phyloP scores from a whole-genome alignment of 2,888 invertebrate genomes.

The Scaptomyza cyrtandrae region DNA sequence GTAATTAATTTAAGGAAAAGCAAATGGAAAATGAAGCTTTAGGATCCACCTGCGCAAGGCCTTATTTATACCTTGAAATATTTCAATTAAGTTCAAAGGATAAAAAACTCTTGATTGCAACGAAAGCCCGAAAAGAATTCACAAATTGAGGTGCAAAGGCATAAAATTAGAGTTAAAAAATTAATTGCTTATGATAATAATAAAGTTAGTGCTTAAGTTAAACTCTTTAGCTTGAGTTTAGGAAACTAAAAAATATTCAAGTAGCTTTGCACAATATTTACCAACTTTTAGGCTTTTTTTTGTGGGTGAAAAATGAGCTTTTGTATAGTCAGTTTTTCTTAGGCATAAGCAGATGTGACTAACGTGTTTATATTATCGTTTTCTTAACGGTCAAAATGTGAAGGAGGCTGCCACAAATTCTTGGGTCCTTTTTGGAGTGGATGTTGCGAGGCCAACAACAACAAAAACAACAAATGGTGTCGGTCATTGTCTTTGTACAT shows the following conservation, averaged over 20 bases:
- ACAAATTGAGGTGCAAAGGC: neutral
- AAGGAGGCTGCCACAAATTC: conserved; percentile 12
- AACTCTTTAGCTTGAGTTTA: conserved; percentile 1
- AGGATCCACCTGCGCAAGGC: neutral
- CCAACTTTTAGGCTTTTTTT: neutral
- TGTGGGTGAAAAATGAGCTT: neutral
- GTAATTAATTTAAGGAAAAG: neutral
- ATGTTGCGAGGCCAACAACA: conserved; percentile 31
- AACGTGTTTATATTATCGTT: conserved; percentile 31
- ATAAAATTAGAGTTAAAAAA: neutral
- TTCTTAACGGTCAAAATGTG: conserved; percentile 38
- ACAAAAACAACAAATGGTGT: conserved; percentile 36
- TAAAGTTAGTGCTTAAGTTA: conserved; percentile 1
- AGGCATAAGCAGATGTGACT: conserved; percentile 40
- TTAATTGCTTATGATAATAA: neutral
- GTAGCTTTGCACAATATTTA: conserved; percentile 1
- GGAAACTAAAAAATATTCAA: no score
- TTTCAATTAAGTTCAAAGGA: neutral
- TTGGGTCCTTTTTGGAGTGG: neutral
- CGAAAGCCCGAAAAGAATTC: neutral
- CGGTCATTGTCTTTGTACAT: conserved; percentile 10
- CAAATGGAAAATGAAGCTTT: neutral
- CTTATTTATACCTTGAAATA: neutral
- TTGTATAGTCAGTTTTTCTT: neutral
- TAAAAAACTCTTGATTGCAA: neutral